A percentile compares a stretch with the other conserved stretches of the same genome.
phyloP scores from a whole-genome alignment of 2,113 vertebrate genomes.

The Madoqua kirkii region DNA sequence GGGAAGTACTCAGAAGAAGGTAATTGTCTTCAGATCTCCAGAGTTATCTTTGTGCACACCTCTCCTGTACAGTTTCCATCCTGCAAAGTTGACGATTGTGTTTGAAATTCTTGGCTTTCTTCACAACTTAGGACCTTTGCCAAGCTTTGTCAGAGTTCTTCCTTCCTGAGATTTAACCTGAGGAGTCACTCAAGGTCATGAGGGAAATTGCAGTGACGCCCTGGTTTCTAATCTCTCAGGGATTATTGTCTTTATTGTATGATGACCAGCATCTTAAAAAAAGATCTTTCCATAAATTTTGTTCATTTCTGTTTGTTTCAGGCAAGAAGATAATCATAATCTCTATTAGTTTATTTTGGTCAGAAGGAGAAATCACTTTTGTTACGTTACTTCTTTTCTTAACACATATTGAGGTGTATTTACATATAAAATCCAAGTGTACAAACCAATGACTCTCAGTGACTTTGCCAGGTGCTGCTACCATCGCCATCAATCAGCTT shows the following conservation, averaged over 20 bases:
- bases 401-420: background rate
- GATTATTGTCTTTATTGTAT: background rate
- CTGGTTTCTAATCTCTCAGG: background rate
- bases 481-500: background rate
- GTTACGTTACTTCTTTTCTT: background rate
- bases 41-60: background rate
- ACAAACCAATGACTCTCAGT: too few species aligned
- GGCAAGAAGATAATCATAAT: background rate
- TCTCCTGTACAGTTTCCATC: background rate
- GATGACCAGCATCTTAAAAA: background rate
- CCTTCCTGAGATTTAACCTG: background rate
- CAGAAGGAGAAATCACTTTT: background rate
- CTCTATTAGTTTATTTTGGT: background rate
- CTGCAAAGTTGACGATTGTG: background rate
- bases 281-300: background rate
- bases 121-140: too few species aligned
- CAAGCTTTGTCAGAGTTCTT: background rate
- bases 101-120: background rate
- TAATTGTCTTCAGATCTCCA: background rate
- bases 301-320: background rate
- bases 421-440: background rate
- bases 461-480: background rate
- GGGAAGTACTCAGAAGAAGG: background rate
- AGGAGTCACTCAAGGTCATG: background rate
- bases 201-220: background rate